phyloP scores from a whole-genome alignment of 2,113 vertebrate genomes.

The Bufo bufo region DNA sequence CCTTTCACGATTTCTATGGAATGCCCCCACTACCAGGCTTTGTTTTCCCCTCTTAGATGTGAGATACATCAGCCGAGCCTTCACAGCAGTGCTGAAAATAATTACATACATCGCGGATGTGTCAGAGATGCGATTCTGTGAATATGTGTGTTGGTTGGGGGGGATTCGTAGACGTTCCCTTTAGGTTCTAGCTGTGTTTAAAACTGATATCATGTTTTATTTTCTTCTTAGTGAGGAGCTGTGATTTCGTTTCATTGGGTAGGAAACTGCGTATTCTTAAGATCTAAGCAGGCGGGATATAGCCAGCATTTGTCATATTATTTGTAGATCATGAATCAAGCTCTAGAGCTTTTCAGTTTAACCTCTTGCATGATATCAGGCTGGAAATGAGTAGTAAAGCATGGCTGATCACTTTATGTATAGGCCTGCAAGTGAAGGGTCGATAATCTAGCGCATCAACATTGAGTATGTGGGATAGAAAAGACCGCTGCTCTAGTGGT shows the following conservation, averaged over 20 bases:
- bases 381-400: conserved; percentile 13
- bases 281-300: conserved; percentile 19
- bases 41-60: neutral
- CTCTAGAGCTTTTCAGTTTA: conserved; percentile 34
- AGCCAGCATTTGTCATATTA: conserved; percentile 44
- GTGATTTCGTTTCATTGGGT: conserved; percentile 36
- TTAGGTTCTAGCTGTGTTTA: conserved; percentile 13
- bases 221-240: neutral
- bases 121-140: neutral
- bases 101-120: conserved; percentile 11
- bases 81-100: conserved; percentile 35
- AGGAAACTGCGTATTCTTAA: conserved; percentile 16
- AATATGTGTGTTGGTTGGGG: neutral
- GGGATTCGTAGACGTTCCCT: neutral
- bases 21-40: neutral
- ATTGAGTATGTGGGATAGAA: neutral
- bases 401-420: conserved; percentile 28
- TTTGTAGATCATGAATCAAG: conserved; percentile 36
- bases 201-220: conserved; percentile 29
- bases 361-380: conserved; percentile 42
- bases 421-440: neutral
- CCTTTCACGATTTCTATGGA: neutral
- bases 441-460: neutral
- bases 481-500: neutral
- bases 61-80: neutral